Evolutionary conservation across 2,797 vertebrate species (phyloP).

Genomic region (Dendrocincla tyrannina): DNA sequence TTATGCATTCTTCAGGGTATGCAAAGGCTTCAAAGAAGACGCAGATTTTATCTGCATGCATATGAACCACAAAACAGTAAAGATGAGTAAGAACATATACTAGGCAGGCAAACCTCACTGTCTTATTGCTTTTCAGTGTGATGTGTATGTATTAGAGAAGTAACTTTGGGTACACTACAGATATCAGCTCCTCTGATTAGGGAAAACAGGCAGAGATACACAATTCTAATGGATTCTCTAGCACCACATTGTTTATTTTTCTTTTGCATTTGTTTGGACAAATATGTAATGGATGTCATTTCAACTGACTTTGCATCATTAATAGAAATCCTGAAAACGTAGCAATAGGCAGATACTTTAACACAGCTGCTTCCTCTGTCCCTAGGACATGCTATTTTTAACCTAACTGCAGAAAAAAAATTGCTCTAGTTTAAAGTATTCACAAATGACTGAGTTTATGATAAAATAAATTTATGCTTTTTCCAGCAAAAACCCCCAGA

Average conservation of each 20-base stretch:
- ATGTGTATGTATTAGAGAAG: not conserved
- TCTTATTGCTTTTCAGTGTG: not conserved
- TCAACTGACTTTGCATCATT: constrained; percentile 33
- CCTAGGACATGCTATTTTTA: constrained; percentile 63
- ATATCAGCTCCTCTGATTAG: not conserved
- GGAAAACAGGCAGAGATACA: not conserved
- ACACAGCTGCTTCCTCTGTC: constrained; percentile 59
- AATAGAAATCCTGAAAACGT: constrained; percentile 32
- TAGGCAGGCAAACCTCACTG: not conserved
- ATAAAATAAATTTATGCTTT: constrained; percentile 28
- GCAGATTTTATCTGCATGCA: not conserved
- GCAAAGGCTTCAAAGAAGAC: not conserved
- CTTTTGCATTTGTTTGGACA: constrained; percentile 28
- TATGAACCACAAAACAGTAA: not conserved
- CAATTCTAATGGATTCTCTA: not conserved
- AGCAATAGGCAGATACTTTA: constrained; percentile 35
- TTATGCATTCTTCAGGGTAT: not conserved
- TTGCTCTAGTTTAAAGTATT: constrained; percentile 34
- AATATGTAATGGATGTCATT: constrained; percentile 19
- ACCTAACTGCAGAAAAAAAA: constrained; percentile 20
- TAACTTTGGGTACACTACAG: not conserved
- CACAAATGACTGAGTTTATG: constrained; percentile 41
- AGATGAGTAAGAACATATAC: not conserved
- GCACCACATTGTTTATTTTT: constrained; percentile 37
- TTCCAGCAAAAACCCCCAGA: not conserved